Base-by-base conservation (phyloP, 2,113 vertebrate genomes). In the Collichthys lucidus region DNA sequence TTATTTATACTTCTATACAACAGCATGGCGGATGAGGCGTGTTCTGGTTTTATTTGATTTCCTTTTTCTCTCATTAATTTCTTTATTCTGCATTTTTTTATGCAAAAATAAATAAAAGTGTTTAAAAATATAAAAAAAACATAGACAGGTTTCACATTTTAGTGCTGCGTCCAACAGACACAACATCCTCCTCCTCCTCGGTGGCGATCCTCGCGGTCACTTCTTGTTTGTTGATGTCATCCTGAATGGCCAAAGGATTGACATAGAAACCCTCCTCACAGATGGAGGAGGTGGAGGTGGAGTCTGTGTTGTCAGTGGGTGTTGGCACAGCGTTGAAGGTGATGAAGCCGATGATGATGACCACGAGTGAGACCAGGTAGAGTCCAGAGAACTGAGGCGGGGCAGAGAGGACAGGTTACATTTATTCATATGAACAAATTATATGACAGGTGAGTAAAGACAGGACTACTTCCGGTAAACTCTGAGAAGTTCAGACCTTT, bases 291-390 rank as follows among this genome's bases (percentile, higher is more conserved):
- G 86, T 26, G 5, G 60, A 0, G 49, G 26, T 1, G 15, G 63
- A 19, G 20, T 80, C 57, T 2, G 55, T 0, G 77, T 44, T 14
- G 90, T 93, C 1, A 77, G 92, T 0, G 42, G 94, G 78, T 0
- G 95, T 95, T 0, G 97, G 95, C 0, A 96, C 93, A 3, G 94
- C 94, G 10, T 97, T 97, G 83, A 97, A 99, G 88, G 96, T 24
- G 68, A 96, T 81, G 83, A 99, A 99, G 14, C 98, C 97, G 16
- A 96, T 84, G 89, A 98, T 96, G 94, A 99, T 98, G 92, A 95
- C 40, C 8, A 94, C 68, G 24, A 99, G 96, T 1, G 98, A 95
- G 69, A 99, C 65, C 79, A 99, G 89, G 88, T 99, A 99, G 69
- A 99, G 95, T 12, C 80, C 94, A 49, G 98, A 99, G 92, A 96